Base-by-base conservation (phyloP, 2,797 vertebrate genomes). In the Adrianichthys oophorus region DNA sequence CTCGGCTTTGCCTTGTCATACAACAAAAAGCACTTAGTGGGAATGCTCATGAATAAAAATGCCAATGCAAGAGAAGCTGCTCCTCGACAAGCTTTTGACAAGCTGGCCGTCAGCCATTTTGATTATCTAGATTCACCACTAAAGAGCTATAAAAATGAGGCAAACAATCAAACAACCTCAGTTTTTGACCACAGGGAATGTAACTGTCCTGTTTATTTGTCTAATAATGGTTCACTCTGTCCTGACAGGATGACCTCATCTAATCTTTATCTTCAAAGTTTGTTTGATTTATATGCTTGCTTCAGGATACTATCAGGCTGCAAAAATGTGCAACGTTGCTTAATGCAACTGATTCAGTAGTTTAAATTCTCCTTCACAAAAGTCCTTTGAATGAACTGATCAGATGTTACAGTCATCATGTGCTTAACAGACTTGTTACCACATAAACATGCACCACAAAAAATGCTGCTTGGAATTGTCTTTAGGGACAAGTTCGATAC, bases 11-110 rank as follows among this genome's bases (percentile, higher is more conserved):
- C 78, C 76, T 79, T 82, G 85, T 87, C 80, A 67, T 82, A 89
- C 81, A 83, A 83, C 87, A 85, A 85, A 87, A 89, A 87, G 88
- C 89, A 88, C 87, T 91, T 88, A 89, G 82, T 57, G 73, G 57
- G 58, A 89, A 86, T 83, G 73, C 79, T 78, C 83, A 82, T 74
- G 74, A 84, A 85, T 85, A 86, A 85, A 81, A 87, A 82, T 42
- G 66, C 60, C 64, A 63, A 61, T 59, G 67, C 68, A 70, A 68
- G 73, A 64, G 56, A 59, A 54, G 40, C 76, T 58, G 57, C 64
- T 76, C 72, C 21, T 56, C 79, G 69, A 84, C 65, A 55, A 71
- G 76, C 54, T 74, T 80, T 80, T 84, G 86, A 87, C 75, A 84
- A 78, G 64, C 78, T 86, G 88, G 87, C 80, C 15, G 32, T 48